Evolutionary conservation across 2,113 vertebrate genomes (phyloP).

Genomic region (Desmodus rotundus): DNA sequence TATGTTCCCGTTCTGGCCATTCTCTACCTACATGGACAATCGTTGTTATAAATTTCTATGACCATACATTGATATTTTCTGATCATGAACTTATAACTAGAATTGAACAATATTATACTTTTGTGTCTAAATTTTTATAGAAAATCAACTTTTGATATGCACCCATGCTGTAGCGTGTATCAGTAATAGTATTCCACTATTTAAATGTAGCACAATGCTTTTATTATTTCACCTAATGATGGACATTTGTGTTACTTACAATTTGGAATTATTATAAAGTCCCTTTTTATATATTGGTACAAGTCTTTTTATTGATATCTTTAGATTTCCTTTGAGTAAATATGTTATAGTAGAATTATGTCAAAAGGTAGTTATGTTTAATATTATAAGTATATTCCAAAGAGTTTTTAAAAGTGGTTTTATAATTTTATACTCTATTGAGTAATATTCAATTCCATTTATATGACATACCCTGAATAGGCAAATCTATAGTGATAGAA

Average conservation of each 20-base stretch:
- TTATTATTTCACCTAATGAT: neutral
- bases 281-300: neutral
- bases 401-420: neutral
- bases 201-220: neutral
- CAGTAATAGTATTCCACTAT: neutral
- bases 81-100: neutral
- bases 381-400: neutral
- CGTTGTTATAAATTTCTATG: neutral
- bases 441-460: neutral
- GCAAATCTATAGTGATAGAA: neutral
- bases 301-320: neutral
- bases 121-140: neutral
- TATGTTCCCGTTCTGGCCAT: neutral
- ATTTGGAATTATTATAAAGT: neutral
- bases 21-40: neutral
- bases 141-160: neutral
- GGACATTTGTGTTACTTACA: neutral
- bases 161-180: no score
- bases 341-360: neutral
- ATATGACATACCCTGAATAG: neutral
- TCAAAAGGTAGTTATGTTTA: neutral
- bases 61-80: neutral
- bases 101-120: neutral
- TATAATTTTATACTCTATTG: neutral
- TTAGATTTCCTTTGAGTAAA: neutral